phyloP scores from a whole-genome alignment of 92 coral and sea anemone species.

The Scolanthus callimorphus region DNA sequence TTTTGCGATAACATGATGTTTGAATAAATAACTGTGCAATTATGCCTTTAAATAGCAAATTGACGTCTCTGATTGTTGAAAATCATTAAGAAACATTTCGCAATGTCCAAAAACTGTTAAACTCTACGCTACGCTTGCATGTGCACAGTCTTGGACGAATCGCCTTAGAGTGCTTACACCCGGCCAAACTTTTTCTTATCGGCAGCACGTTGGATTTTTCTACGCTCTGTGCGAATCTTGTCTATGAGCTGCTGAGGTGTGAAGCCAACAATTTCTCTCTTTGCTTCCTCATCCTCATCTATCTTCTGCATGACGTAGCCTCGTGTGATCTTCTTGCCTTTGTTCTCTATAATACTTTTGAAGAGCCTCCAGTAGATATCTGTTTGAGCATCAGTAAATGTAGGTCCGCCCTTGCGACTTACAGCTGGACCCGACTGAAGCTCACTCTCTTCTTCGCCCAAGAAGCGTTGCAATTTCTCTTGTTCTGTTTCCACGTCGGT shows the following conservation, averaged over 20 bases:
- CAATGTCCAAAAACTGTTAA: no score
- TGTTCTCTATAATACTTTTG: conserved; percentile 12
- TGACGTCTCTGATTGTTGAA: no score
- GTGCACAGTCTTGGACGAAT: background rate
- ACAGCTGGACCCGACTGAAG: background rate
- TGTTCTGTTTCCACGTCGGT: background rate
- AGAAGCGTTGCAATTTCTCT: background rate
- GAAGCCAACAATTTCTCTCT: background rate
- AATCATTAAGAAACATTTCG: no score
- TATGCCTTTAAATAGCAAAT: no score
- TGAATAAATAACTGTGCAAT: no score
- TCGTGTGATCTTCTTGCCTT: conserved; percentile 6
- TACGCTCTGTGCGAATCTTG: conserved; percentile 3
- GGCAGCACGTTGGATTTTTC: background rate
- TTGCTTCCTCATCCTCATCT: conserved; percentile 7
- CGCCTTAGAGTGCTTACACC: background rate
- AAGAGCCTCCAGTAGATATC: conserved; percentile 28
- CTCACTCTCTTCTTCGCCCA: background rate
- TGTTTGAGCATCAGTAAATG: conserved; percentile 22
- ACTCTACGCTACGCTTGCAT: background rate
- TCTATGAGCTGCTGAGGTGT: background rate
- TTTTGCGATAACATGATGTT: no score
- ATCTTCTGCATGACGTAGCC: conserved; percentile 7
- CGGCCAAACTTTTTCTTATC: background rate
- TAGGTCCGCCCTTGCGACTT: conserved; percentile 20